Conservation (phyloP, 2,113 vertebrate genomes). For the Etia nguti region DNA sequence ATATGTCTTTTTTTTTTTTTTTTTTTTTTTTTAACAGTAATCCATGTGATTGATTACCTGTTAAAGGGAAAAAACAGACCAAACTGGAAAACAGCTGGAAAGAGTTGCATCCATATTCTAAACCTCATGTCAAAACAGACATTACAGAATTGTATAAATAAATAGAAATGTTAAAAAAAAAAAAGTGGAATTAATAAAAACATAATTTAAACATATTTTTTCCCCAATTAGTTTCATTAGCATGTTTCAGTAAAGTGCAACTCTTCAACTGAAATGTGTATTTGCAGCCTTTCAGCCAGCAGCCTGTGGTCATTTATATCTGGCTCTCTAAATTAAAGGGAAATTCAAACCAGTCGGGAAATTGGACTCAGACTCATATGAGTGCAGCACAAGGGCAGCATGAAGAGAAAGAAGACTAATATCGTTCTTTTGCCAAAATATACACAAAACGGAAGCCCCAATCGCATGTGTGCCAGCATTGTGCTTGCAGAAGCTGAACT, state of each 20-base stretch:
- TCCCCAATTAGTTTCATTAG: background rate
- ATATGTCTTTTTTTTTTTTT: no score
- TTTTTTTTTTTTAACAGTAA: no score
- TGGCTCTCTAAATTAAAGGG: background rate
- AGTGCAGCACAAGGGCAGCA: background rate
- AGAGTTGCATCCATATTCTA: background rate
- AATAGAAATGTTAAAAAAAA: background rate
- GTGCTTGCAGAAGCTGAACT: background rate
- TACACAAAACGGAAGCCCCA: background rate
- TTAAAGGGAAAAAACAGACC: background rate
- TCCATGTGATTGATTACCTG: background rate
- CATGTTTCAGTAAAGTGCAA: background rate
- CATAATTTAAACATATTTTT: background rate
- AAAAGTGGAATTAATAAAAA: background rate
- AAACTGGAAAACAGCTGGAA: background rate
- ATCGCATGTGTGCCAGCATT: background rate
- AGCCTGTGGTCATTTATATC: slow-evolving; percentile 7
- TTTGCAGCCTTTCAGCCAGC: background rate
- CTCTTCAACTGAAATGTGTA: background rate
- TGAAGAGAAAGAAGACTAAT: background rate
- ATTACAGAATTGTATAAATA: background rate
- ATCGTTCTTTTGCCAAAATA: background rate
- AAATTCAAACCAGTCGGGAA: slow-evolving; percentile 4
- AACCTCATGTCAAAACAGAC: background rate
- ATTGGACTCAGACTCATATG: background rate